phyloP scores from a whole-genome alignment of 2,888 invertebrate species.

The Rhagophthalmus giganteus region DNA sequence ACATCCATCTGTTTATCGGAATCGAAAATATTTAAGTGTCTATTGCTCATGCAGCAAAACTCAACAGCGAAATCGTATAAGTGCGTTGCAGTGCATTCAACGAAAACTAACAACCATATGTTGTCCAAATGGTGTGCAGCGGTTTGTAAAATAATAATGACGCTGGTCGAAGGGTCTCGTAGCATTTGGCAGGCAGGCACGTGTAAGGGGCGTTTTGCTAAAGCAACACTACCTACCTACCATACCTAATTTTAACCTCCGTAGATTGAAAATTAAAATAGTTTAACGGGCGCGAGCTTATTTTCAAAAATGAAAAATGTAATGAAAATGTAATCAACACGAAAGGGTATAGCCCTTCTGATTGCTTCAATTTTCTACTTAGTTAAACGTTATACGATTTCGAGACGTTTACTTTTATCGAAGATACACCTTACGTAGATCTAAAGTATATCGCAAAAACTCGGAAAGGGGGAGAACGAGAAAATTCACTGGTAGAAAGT shows the following conservation, averaged over 20 bases:
- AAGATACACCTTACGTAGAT: background rate
- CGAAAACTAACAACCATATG: constrained; percentile 14
- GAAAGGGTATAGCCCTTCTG: constrained; percentile 1
- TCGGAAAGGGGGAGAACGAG: constrained; percentile 10
- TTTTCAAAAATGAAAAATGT: constrained; percentile 4
- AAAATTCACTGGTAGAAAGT: constrained; percentile 7
- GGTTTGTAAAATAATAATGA: constrained; percentile 20
- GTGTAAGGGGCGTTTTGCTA: constrained; percentile 3
- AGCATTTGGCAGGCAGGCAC: constrained; percentile 19
- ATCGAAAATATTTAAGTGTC: too few relatives aligned
- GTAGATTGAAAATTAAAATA: constrained; percentile 6
- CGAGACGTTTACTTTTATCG: background rate
- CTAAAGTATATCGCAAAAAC: background rate
- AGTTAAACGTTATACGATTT: constrained; percentile 9
- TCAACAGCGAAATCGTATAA: constrained; percentile 12
- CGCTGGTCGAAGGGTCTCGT: constrained; percentile 4
- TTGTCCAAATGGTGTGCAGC: constrained; percentile 17
- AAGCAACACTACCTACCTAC: background rate
- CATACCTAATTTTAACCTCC: background rate
- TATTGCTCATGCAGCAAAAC: too few relatives aligned
- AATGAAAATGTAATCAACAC: constrained; percentile 3
- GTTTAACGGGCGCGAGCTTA: background rate
- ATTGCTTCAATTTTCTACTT: constrained; percentile 12
- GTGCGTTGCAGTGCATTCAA: constrained; percentile 8
- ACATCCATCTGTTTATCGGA: too few relatives aligned